phyloP scores from a whole-genome alignment of 2,888 invertebrate species.

The Cheilosia scutellata region DNA sequence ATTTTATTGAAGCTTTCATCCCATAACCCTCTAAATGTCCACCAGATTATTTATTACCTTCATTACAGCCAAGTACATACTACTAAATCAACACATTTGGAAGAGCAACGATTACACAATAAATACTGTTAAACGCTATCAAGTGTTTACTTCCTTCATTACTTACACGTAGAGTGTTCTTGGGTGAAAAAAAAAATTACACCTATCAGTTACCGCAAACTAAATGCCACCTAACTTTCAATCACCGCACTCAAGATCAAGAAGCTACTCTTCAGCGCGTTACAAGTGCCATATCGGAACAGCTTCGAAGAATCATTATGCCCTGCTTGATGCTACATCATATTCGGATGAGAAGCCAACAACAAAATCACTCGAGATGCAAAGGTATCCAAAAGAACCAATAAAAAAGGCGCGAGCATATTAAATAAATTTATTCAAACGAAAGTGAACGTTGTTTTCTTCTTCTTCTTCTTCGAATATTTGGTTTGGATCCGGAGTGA shows the following conservation, averaged over 20 bases:
- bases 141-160: conserved; percentile 36
- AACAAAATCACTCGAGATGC: conserved; percentile 22
- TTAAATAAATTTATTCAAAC: conserved; percentile 71
- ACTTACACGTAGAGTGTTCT: conserved; percentile 19
- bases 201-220: conserved; percentile 32
- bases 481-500: conserved; percentile 58
- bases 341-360: conserved; percentile 40
- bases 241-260: conserved; percentile 34
- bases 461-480: conserved; percentile 29
- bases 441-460: conserved; percentile 70
- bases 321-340: conserved; percentile 39
- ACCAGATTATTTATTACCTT: conserved; percentile 20
- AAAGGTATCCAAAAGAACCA: conserved; percentile 38
- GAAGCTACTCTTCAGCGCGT: conserved; percentile 4
- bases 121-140: conserved; percentile 29
- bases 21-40: conserved; percentile 30
- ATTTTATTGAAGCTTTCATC: conserved; percentile 5
- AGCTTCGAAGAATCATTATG: conserved; percentile 44
- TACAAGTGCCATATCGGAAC: conserved; percentile 42
- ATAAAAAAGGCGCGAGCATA: conserved; percentile 34
- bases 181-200: conserved; percentile 6
- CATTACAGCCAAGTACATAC: background rate
- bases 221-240: conserved; percentile 44
- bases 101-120: conserved; percentile 12
- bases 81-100: background rate